Percentiles rank a stretch among this genome's conserved stretches.
phyloP scores from a whole-genome alignment of 2,888 invertebrate genomes.

The Cosmopolites sordidus region DNA sequence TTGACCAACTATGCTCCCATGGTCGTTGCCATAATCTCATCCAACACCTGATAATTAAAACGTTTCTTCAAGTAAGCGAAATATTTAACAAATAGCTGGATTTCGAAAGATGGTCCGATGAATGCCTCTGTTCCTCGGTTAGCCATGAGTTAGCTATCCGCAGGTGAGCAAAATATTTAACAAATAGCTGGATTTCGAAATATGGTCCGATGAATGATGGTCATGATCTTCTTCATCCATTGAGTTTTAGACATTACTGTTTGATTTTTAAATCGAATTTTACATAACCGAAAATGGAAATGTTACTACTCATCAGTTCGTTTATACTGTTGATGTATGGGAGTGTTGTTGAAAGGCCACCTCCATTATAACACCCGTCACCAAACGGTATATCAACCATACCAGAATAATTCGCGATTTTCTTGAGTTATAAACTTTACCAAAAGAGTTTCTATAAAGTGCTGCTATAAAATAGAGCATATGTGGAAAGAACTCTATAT shows the following conservation, averaged over 20 bases:
- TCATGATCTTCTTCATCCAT: neutral
- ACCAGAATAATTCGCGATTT: too few species aligned
- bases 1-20: neutral
- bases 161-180: too few species aligned
- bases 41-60: neutral
- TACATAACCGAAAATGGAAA: neutral
- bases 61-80: neutral
- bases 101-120: neutral
- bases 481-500: too few species aligned
- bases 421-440: too few species aligned
- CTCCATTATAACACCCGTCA: too few species aligned
- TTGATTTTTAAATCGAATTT: neutral
- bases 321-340: neutral
- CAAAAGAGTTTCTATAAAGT: too few species aligned
- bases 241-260: neutral
- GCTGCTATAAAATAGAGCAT: too few species aligned
- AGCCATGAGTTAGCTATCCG: neutral
- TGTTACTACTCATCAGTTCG: neutral
- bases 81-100: neutral
- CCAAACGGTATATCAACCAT: too few species aligned
- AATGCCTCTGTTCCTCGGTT: neutral
- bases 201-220: neutral
- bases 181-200: neutral
- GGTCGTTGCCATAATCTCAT: neutral
- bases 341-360: too few species aligned